Percentiles rank a stretch among this genome's conserved stretches.
Evolutionary conservation across 2,888 invertebrate genomes (phyloP).

Genomic region (Zhuqinia jingwanae): DNA sequence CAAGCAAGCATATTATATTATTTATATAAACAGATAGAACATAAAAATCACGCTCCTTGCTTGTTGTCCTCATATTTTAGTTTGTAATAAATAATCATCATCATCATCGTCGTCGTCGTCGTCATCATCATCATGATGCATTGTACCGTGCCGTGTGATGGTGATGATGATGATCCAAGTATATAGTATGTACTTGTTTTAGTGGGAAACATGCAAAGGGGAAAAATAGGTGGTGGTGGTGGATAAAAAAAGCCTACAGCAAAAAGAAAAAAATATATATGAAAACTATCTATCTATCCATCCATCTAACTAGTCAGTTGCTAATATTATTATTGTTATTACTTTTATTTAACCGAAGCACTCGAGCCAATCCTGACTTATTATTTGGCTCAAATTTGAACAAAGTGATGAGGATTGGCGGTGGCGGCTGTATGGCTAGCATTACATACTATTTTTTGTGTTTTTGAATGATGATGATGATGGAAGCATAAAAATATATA

Average conservation of each 20-base stretch:
- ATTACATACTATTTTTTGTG: conserved; percentile 2
- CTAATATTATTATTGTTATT: conserved; percentile 11
- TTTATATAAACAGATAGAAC: conserved; percentile 17
- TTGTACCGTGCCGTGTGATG: not conserved
- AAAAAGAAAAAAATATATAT: too few species aligned
- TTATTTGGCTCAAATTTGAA: conserved; percentile 16
- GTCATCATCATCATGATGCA: conserved; percentile 3
- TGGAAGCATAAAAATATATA: too few species aligned
- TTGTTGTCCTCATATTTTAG: not conserved
- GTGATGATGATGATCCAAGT: too few species aligned
- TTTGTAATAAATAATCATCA: too few species aligned
- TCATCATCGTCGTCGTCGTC: too few species aligned
- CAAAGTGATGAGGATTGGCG: too few species aligned
- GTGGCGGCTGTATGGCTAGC: too few species aligned
- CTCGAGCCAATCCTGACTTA: conserved; percentile 48
- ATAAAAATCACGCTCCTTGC: conserved; percentile 47
- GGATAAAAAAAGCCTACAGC: conserved; percentile 15
- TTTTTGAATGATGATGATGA: too few species aligned
- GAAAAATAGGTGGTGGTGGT: not conserved
- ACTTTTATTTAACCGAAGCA: conserved; percentile 17
- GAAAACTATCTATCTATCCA: not conserved
- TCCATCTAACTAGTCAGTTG: not conserved
- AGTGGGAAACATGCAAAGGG: not conserved
- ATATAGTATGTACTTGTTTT: not conserved
- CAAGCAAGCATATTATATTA: not conserved